These are phyloP conservation scores for Electrophaes corylata DNA, from an alignment of 2,888 invertebrate species.

Conservation along the genomic window DNA sequence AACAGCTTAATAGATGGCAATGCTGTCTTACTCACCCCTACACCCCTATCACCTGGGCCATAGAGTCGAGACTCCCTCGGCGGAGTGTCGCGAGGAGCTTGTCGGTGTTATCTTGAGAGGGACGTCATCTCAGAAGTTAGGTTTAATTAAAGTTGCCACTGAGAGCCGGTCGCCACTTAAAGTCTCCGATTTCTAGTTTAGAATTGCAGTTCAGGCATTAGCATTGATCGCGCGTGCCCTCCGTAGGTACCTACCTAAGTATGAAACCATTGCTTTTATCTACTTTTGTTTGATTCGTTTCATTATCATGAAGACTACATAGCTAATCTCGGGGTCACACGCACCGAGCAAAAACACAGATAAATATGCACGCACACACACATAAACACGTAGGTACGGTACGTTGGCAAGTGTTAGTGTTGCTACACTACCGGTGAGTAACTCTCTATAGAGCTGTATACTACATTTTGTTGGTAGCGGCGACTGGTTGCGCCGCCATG, in stretches of 20 bases:
- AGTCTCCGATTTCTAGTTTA: constrained; percentile 63
- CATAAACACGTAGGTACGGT: too few species aligned
- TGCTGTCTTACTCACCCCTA: constrained; percentile 37
- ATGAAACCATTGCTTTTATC: neutral
- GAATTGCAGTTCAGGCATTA: constrained; percentile 65
- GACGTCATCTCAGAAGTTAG: constrained; percentile 75
- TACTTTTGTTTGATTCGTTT: neutral
- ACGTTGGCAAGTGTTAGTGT: too few species aligned
- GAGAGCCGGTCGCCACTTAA: constrained; percentile 61
- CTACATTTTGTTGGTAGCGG: too few species aligned
- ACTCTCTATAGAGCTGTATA: too few species aligned
- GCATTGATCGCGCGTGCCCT: constrained; percentile 57
- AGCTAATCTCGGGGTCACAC: too few species aligned
- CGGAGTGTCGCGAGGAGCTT: neutral
- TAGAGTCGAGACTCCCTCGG: neutral
- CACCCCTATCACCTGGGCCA: neutral
- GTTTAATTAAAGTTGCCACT: constrained; percentile 76
- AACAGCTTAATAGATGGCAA: constrained; percentile 62
- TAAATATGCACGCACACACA: too few species aligned
- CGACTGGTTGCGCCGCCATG: too few species aligned
- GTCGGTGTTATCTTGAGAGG: constrained; percentile 62
- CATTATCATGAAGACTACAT: too few species aligned
- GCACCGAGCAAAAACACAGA: too few species aligned
- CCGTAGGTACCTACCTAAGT: too few species aligned
- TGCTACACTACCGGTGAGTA: too few species aligned